Evolutionary conservation across 2,888 invertebrate genomes (phyloP), one percentile per base, ranked within the genome.

Genomic region (Laothoe populi): DNA sequence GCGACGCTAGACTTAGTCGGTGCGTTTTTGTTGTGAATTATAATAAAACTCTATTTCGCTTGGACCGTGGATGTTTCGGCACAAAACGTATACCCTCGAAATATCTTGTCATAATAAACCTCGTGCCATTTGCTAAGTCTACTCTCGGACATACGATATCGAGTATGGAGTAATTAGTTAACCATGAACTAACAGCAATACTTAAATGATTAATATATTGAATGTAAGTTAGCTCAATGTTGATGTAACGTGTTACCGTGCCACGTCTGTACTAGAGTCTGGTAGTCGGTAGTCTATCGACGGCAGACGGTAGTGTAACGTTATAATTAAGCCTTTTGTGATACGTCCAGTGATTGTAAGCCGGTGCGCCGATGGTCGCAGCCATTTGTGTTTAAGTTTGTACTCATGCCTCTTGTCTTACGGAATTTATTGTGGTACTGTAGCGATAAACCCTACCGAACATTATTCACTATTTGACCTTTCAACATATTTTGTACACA

Each of bases 181-280:
- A 87, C 86, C 81, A 78, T 86, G 73, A 84, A 87, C 84, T 91
- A 90, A 92, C 91, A 90, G 90, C 90, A 90, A 92, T 92, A 91
- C 90, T 88, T 92, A 91, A 91, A 79, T 70, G 62, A 70, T 82
- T 87, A 88, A 90, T 90, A 88, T 90, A 90, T 90, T 87, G 84
- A 83, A 81, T 84, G 84, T 92, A 92, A 92, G 90, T 85, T 91
- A 92, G 92, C 92, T 92, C 92, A 92, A 92, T 90, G 84, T 90
- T 82, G 77, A 83, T 89, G 86, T 88, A 84, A 88, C 87, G 86
- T 84, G 70, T 83, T 86, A 88, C 91, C 91, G 92, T 91, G 92
- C 92, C 91, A 91, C 89, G 86, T 84, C 91, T 88, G 88, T 88
- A 87, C 81, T 86, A n/a, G n/a, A n/a, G n/a, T n/a, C n/a, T n/a